Percentiles rank a stretch among this genome's conserved stretches.
Evolutionary conservation across 2,113 vertebrate species (phyloP).

Genomic region (Lampris incognitus): DNA sequence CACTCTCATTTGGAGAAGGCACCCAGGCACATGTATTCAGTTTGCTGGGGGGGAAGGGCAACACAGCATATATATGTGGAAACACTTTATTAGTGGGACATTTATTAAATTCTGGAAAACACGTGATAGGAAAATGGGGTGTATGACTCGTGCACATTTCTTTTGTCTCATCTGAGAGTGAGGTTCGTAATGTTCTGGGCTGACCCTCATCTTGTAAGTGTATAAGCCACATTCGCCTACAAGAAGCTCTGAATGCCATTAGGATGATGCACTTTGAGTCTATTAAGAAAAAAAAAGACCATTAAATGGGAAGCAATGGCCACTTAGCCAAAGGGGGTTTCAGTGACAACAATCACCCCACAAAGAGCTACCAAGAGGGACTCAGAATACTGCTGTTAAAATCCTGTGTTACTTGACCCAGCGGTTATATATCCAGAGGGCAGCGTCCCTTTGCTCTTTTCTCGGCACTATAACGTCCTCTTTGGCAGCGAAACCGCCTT

Average conservation of each 20-base stretch:
- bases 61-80: neutral
- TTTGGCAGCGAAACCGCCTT: conserved; percentile 35
- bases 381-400: conserved; percentile 14
- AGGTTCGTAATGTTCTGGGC: conserved; percentile 23
- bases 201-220: conserved; percentile 11
- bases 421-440: conserved; percentile 29
- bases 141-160: neutral
- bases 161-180: neutral
- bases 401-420: conserved; percentile 26
- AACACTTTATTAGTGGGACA: neutral
- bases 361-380: conserved; percentile 3
- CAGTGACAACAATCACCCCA: conserved; percentile 15
- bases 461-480: conserved; percentile 26
- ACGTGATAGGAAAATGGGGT: neutral
- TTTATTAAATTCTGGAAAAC: neutral
- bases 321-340: conserved; percentile 33
- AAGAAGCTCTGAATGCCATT: conserved; percentile 49
- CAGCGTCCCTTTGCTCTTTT: conserved; percentile 24
- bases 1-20: neutral
- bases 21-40: neutral
- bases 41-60: neutral
- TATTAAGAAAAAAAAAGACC: conserved; percentile 28
- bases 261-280: conserved; percentile 31
- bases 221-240: conserved; percentile 23
- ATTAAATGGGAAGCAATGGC: conserved; percentile 4